Conservation (phyloP, 1,140 invertebrate species). For the Drosophila ogumai region DNA sequence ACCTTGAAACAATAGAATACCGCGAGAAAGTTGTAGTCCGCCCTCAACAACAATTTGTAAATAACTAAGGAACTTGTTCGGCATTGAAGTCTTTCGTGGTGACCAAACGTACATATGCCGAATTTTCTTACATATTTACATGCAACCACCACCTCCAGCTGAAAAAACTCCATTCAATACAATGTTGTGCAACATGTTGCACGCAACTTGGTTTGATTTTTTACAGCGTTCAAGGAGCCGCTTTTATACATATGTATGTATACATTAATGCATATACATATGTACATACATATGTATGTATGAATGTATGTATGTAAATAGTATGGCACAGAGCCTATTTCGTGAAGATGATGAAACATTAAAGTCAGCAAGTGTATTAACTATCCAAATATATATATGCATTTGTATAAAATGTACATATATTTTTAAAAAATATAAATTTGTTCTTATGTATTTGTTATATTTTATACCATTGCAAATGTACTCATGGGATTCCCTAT, state of each 20-base stretch:
- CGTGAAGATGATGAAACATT: too few relatives aligned
- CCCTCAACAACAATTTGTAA: conserved; percentile 59
- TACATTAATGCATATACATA: not conserved
- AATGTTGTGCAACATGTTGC: conserved; percentile 15
- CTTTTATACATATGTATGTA: not conserved
- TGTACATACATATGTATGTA: not conserved
- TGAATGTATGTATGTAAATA: too few relatives aligned
- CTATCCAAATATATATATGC: too few relatives aligned
- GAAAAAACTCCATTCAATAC: not conserved
- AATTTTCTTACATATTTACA: not conserved
- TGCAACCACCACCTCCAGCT: conserved; percentile 4
- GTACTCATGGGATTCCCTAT: too few relatives aligned
- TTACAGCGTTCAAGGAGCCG: too few relatives aligned
- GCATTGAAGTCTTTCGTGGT: conserved; percentile 71
- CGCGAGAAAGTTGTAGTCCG: conserved; percentile 41
- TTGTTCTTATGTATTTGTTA: too few relatives aligned
- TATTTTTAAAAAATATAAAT: too few relatives aligned
- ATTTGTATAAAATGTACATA: too few relatives aligned
- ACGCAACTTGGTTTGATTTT: conserved; percentile 11
- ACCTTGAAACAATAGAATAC: conserved; percentile 24
- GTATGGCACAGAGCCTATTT: too few relatives aligned
- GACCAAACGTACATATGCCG: conserved; percentile 12
- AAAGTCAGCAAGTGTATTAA: too few relatives aligned
- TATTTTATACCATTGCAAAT: too few relatives aligned
- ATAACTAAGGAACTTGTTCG: conserved; percentile 70